Evolutionary conservation across 2,888 invertebrate genomes (phyloP).

Genomic region (Tetranychus truncatus): DNA sequence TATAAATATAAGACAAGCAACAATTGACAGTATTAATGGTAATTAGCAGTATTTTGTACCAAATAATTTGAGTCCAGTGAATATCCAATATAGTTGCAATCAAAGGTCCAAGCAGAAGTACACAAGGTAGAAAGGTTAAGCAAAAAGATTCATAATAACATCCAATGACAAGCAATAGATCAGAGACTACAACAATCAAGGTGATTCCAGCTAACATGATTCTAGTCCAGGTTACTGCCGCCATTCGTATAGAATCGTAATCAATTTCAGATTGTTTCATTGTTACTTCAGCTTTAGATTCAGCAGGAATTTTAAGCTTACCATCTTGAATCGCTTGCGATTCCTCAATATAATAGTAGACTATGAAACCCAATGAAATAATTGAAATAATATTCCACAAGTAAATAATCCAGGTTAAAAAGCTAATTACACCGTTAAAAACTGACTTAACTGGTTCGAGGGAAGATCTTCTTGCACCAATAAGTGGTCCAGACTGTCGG

Average conservation of each 20-base stretch:
- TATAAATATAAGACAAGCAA: background rate
- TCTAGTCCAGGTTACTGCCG: background rate
- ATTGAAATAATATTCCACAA: background rate
- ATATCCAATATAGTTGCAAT: background rate
- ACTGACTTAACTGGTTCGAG: no score
- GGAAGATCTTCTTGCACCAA: no score
- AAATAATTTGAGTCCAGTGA: background rate
- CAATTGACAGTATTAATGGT: background rate
- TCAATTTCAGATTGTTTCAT: background rate
- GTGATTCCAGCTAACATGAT: background rate
- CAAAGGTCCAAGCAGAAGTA: background rate
- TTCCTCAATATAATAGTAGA: background rate
- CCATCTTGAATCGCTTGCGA: background rate
- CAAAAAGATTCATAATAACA: background rate
- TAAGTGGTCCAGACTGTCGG: no score
- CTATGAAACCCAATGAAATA: background rate
- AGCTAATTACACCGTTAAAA: background rate
- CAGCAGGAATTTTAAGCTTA: background rate
- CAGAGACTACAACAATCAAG: background rate
- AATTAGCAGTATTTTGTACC: background rate
- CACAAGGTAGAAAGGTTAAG: background rate
- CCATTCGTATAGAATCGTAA: background rate
- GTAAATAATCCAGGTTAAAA: background rate
- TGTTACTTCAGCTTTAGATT: background rate
- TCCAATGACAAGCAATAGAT: background rate